These are phyloP conservation scores for Heptranchias perlo DNA, from an alignment of 2,113 vertebrate species.

Conservation along the genomic window DNA sequence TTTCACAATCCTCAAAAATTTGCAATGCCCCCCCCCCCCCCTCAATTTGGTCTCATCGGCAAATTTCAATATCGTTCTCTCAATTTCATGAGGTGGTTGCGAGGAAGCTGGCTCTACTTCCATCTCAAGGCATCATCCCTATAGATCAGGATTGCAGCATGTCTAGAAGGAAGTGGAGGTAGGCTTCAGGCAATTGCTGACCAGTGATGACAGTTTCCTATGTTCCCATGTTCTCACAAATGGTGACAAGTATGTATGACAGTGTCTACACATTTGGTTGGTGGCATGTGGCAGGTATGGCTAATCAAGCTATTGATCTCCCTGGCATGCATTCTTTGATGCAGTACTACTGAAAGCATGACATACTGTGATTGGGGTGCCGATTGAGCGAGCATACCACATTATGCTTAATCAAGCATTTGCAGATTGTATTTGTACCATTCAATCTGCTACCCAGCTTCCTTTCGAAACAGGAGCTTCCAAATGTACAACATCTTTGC, in stretches of 20 bases:
- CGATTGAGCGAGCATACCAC: background rate
- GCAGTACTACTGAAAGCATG: background rate
- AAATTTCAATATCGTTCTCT: background rate
- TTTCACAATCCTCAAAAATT: background rate
- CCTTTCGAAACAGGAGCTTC: background rate
- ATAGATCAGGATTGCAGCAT: background rate
- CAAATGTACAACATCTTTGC: background rate
- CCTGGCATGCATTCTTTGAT: background rate
- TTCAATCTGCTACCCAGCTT: background rate
- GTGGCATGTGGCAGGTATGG: background rate
- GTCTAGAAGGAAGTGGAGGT: background rate
- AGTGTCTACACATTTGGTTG: background rate
- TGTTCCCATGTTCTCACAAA: too few species aligned
- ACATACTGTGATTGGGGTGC: background rate
- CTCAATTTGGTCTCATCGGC: background rate
- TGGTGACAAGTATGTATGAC: background rate
- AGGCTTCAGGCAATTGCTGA: background rate
- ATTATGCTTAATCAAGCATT: background rate
- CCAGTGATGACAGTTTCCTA: background rate
- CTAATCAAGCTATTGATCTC: background rate
- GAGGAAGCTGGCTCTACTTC: background rate
- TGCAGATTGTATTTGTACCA: background rate
- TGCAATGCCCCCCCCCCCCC: too few species aligned
- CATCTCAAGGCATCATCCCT: background rate
- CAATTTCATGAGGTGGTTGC: background rate